A percentile compares a stretch with the other conserved stretches of the same genome.
Conservation (phyloP, 2,113 vertebrate genomes). For the Percina caprodes region DNA sequence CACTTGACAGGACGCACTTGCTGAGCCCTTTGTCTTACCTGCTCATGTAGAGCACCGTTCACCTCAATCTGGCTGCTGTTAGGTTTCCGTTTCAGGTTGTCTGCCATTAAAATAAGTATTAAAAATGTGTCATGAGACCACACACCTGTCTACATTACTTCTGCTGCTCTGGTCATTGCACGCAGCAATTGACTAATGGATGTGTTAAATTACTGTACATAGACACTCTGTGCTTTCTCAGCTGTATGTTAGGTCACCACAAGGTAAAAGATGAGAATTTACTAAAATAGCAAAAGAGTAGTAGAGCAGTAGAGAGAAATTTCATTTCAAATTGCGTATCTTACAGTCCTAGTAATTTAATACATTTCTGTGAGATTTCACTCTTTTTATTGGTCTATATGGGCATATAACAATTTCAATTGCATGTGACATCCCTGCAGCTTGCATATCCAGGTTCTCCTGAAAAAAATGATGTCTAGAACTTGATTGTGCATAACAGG, state of each 20-base stretch:
- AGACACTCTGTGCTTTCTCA: neutral
- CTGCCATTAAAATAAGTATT: neutral
- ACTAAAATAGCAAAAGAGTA: no score
- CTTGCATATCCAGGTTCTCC: no score
- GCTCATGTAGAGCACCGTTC: neutral
- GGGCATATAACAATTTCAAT: no score
- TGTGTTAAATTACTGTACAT: neutral
- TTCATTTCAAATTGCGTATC: no score
- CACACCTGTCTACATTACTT: neutral
- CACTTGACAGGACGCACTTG: slow-evolving; percentile 26
- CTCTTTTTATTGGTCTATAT: no score
- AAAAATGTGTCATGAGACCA: neutral
- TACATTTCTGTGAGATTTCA: no score
- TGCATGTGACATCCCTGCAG: no score
- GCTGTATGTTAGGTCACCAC: neutral
- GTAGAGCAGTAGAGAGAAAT: no score
- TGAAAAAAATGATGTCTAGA: no score
- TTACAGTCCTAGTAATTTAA: no score
- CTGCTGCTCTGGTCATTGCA: neutral
- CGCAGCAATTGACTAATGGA: neutral
- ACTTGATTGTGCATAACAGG: no score
- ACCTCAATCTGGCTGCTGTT: neutral
- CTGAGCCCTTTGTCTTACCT: slow-evolving; percentile 9
- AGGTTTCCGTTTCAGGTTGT: neutral
- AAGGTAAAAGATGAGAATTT: neutral